These are phyloP conservation scores for Rhyzopertha dominica DNA, from an alignment of 1,140 invertebrate species.

Conservation along the genomic window DNA sequence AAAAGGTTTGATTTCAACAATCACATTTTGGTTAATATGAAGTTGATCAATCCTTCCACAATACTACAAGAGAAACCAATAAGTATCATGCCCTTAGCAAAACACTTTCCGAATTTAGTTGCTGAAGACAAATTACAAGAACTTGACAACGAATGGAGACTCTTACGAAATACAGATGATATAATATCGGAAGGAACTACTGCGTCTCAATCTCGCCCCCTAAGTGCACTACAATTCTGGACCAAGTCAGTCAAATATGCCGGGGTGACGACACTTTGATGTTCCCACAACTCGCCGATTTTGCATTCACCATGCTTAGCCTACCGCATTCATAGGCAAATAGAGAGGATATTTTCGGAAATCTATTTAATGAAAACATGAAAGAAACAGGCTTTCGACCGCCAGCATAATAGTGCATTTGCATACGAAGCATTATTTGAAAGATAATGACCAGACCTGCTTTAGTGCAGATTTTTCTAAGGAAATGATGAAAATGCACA, in stretches of 20 bases:
- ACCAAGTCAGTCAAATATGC: conserved; percentile 1
- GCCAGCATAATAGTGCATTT: too few species aligned
- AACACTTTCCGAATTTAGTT: too few species aligned
- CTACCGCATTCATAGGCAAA: conserved; percentile 21
- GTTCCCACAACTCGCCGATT: conserved; percentile 11
- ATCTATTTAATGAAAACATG: conserved; percentile 19
- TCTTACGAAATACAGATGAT: conserved; percentile 8
- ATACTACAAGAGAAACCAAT: not conserved
- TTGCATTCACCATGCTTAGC: conserved; percentile 17
- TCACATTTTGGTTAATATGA: conserved; percentile 1
- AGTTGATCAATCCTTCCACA: conserved; percentile 6
- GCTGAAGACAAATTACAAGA: conserved; percentile 11
- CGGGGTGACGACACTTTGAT: conserved; percentile 7
- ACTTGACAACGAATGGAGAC: conserved; percentile 13
- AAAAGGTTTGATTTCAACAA: too few species aligned
- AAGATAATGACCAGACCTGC: too few species aligned
- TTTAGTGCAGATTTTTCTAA: too few species aligned
- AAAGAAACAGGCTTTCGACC: too few species aligned
- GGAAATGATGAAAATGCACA: too few species aligned
- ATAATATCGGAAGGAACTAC: too few species aligned
- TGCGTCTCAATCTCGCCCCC: too few species aligned
- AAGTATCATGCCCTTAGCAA: conserved; percentile 1
- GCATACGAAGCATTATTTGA: too few species aligned
- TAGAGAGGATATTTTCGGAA: conserved; percentile 17
- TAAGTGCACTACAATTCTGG: conserved; percentile 12